Conservation (phyloP, 2,797 vertebrate species). For the Myotis myotis region DNA sequence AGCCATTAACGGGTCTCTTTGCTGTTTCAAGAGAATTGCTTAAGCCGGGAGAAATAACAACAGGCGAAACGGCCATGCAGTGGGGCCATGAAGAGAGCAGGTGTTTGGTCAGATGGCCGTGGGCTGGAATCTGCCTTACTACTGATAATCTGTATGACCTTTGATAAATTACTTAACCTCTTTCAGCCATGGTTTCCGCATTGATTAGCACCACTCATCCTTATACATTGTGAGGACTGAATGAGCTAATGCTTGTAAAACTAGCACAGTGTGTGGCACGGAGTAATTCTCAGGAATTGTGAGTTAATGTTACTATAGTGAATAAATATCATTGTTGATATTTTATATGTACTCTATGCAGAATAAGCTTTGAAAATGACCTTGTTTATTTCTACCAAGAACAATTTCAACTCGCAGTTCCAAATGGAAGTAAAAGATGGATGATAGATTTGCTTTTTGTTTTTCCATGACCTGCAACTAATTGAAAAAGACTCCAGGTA, state of each 20-base stretch:
- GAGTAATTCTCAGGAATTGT: not conserved
- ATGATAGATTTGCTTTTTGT: not conserved
- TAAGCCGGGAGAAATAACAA: not conserved
- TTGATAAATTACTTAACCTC: not conserved
- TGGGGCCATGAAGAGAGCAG: not conserved
- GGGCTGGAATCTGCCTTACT: not conserved
- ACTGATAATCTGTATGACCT: not conserved
- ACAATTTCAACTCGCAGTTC: not conserved
- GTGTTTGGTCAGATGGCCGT: not conserved
- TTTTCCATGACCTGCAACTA: not conserved
- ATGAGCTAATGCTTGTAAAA: not conserved
- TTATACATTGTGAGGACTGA: not conserved
- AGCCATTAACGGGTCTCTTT: not conserved
- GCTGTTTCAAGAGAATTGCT: not conserved
- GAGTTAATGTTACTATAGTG: not conserved
- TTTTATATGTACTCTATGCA: not conserved
- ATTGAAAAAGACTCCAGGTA: not conserved
- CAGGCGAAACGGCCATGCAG: not conserved
- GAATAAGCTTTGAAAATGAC: not conserved
- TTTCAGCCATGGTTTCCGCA: not conserved
- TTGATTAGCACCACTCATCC: not conserved
- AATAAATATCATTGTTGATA: constrained; percentile 2
- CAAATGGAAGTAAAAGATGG: not conserved
- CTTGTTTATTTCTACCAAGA: not conserved
- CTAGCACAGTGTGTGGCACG: not conserved